Percentiles rank a stretch among this genome's conserved stretches.
Evolutionary conservation across 37 sponge, comb jelly and placozoan species (phyloP).

Genomic region (Aplysina aerophoba): DNA sequence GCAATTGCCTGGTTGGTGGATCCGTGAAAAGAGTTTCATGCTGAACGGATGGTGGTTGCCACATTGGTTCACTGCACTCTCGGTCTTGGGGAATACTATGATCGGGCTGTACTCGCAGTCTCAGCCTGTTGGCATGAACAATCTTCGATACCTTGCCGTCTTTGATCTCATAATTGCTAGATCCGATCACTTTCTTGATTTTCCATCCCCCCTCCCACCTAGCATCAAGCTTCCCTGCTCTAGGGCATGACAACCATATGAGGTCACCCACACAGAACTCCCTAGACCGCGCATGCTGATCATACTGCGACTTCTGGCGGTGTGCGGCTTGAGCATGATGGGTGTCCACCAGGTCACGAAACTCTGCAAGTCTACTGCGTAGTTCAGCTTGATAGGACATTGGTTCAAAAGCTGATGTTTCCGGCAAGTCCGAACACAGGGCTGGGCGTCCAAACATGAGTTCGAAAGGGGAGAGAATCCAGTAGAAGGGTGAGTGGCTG

Average conservation of each 20-base stretch:
- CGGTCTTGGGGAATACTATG: too few relatives aligned
- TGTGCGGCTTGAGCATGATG: too few relatives aligned
- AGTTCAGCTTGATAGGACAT: not conserved
- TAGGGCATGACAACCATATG: too few relatives aligned
- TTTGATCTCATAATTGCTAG: not conserved
- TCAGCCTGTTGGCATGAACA: not conserved
- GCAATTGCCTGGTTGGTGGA: too few relatives aligned
- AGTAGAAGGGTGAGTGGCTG: conserved; percentile 24
- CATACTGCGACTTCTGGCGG: too few relatives aligned
- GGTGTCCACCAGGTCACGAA: too few relatives aligned
- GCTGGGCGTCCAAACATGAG: not conserved
- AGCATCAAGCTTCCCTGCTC: too few relatives aligned
- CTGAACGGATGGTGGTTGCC: conserved; percentile 10
- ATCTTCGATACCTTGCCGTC: not conserved
- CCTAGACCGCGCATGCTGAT: too few relatives aligned
- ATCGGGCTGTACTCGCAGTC: not conserved
- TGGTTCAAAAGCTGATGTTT: too few relatives aligned
- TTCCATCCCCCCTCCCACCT: too few relatives aligned
- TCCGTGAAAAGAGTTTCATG: not conserved
- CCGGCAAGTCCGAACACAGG: not conserved
- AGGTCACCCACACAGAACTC: too few relatives aligned
- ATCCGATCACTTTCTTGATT: not conserved
- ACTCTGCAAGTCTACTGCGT: not conserved
- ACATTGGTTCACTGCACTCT: not conserved
- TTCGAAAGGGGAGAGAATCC: not conserved